Evolutionary conservation across 2,797 vertebrate genomes (phyloP).

Genomic region (Caiman crocodilus): DNA sequence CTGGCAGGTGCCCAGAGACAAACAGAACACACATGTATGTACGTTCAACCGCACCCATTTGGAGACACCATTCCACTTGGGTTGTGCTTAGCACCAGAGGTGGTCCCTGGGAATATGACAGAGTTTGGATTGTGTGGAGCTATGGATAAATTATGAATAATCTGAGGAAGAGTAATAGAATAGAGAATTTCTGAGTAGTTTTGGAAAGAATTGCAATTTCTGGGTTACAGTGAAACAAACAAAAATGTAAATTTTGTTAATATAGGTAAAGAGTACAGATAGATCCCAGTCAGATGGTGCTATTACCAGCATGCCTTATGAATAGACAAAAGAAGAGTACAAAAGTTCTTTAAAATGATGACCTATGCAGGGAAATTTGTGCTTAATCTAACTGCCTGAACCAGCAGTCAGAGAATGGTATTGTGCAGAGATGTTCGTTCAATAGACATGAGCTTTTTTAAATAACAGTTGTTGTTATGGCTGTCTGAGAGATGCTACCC

Average conservation of each 20-base stretch:
- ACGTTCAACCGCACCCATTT: accelerated
- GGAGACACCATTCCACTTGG: too few relatives aligned
- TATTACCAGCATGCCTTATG: not conserved
- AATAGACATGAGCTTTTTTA: too few relatives aligned
- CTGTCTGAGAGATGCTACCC: too few relatives aligned
- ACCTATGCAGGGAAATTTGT: not conserved
- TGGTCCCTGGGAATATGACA: not conserved
- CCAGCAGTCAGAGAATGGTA: too few relatives aligned
- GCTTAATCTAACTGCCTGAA: too few relatives aligned
- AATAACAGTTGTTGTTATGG: too few relatives aligned
- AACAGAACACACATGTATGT: not conserved
- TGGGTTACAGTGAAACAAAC: not conserved
- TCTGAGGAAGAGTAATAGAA: too few relatives aligned
- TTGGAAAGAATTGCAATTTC: not conserved
- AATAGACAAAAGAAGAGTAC: not conserved
- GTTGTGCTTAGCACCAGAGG: not conserved
- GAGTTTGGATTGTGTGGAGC: not conserved
- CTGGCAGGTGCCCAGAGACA: not conserved
- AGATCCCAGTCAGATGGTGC: not conserved
- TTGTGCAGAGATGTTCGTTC: too few relatives aligned
- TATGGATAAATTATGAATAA: too few relatives aligned
- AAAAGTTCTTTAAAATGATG: not conserved
- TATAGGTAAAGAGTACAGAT: not conserved
- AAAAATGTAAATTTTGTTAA: not conserved
- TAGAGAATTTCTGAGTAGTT: too few relatives aligned